Conservation (phyloP, 2,888 invertebrate genomes). For the Emesis russula region DNA sequence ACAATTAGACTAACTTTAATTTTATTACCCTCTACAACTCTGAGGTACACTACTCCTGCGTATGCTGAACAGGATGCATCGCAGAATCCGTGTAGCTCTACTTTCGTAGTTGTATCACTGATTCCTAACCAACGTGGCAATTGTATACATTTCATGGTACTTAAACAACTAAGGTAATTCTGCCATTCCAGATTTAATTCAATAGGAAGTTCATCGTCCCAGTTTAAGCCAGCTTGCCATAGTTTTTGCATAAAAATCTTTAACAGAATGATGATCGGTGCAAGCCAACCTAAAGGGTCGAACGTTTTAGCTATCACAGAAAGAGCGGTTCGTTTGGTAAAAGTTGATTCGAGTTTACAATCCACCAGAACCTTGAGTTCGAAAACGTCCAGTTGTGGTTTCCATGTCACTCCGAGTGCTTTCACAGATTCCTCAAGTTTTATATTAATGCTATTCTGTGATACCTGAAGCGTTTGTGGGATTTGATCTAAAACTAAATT, state of each 20-base stretch:
- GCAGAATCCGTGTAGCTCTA: constrained; percentile 23
- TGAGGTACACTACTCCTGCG: constrained; percentile 45
- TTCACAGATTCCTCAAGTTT: too few relatives aligned
- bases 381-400: too few relatives aligned
- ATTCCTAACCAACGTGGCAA: constrained; percentile 20
- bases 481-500: constrained; percentile 20
- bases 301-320: constrained; percentile 50
- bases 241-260: constrained; percentile 60
- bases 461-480: neutral
- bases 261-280: constrained; percentile 35
- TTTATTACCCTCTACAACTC: constrained; percentile 18
- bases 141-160: neutral
- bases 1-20: constrained; percentile 14
- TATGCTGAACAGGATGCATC: constrained; percentile 46
- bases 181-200: constrained; percentile 37
- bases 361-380: too few relatives aligned
- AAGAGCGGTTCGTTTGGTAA: constrained; percentile 44
- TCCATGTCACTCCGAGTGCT: too few relatives aligned
- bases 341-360: neutral
- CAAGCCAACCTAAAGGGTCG: constrained; percentile 59
- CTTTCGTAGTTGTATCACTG: neutral
- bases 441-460: too few relatives aligned
- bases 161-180: constrained; percentile 23
- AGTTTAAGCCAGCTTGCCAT: constrained; percentile 54
- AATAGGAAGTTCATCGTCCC: constrained; percentile 56